Percentiles rank a stretch among this genome's conserved stretches.
These are phyloP conservation scores for Cynoglossus semilaevis DNA, from an alignment of 2,113 vertebrate genomes.

Conservation along the genomic window DNA sequence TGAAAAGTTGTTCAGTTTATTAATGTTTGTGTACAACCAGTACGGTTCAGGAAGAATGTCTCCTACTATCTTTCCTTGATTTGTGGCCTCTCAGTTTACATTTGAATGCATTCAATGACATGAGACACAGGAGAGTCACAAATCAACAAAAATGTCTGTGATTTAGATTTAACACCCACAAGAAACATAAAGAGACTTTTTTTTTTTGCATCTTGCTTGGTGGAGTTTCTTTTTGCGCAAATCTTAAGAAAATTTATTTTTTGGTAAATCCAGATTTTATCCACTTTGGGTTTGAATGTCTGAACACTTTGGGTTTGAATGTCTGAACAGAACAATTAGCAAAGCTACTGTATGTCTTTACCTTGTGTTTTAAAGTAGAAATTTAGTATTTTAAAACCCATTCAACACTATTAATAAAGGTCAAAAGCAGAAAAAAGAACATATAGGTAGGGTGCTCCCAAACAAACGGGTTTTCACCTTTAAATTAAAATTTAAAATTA, in stretches of 20 bases:
- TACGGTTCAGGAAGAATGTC: constrained; percentile 26
- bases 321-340: no score
- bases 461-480: no score
- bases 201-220: constrained; percentile 29
- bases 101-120: constrained; percentile 52
- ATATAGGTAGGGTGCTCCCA: no score
- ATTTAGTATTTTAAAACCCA: no score
- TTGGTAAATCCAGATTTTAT: background rate
- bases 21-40: constrained; percentile 48
- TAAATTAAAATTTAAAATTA: no score
- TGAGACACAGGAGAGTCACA: constrained; percentile 32
- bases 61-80: constrained; percentile 39
- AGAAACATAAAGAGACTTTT: constrained; percentile 27
- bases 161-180: constrained; percentile 42
- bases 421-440: no score
- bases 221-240: constrained; percentile 5
- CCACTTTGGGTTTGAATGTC: no score
- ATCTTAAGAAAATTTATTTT: no score
- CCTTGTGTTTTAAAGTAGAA: no score
- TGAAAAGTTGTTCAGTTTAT: constrained; percentile 14
- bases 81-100: constrained; percentile 57
- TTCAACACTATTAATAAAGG: no score
- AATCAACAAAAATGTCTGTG: constrained; percentile 31
- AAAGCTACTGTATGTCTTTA: no score
- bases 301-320: no score